Percentiles rank a stretch among this genome's conserved stretches.
phyloP scores from a whole-genome alignment of 2,113 vertebrate genomes.

The Oryzias woworae region DNA sequence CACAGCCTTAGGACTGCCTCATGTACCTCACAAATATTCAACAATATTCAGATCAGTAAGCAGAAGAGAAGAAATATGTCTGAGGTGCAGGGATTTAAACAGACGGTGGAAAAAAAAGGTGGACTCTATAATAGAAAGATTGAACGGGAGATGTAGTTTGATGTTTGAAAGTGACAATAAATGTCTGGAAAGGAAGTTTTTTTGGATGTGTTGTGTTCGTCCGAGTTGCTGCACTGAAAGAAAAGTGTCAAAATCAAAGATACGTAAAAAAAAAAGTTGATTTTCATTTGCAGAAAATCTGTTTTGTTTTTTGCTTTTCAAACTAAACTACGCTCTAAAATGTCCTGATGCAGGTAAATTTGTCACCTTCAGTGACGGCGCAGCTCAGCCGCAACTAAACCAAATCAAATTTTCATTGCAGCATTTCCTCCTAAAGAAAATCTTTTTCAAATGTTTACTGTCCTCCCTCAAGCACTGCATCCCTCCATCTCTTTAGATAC shows the following conservation, averaged over 20 bases:
- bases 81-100: constrained; percentile 2
- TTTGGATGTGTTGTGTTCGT: constrained; percentile 58
- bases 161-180: constrained; percentile 42
- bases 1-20: constrained; percentile 64
- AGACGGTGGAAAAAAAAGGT: too few species aligned
- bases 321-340: neutral
- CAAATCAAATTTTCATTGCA: constrained; percentile 13
- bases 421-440: constrained; percentile 16
- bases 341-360: neutral
- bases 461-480: constrained; percentile 15
- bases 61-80: neutral
- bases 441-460: constrained; percentile 34
- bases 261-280: constrained; percentile 68
- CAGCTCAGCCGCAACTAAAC: constrained; percentile 26
- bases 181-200: constrained; percentile 52
- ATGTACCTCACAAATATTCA: constrained; percentile 66
- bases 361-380: constrained; percentile 12
- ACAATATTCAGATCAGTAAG: constrained; percentile 26
- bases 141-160: constrained; percentile 16
- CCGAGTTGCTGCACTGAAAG: constrained; percentile 43
- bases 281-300: constrained; percentile 30
- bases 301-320: constrained; percentile 3
- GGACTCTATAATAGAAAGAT: too few species aligned
- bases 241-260: constrained; percentile 47
- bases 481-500: constrained; percentile 32